Evolutionary conservation across 2,113 vertebrate genomes (phyloP).

Genomic region (Callocephalon fimbriatum): DNA sequence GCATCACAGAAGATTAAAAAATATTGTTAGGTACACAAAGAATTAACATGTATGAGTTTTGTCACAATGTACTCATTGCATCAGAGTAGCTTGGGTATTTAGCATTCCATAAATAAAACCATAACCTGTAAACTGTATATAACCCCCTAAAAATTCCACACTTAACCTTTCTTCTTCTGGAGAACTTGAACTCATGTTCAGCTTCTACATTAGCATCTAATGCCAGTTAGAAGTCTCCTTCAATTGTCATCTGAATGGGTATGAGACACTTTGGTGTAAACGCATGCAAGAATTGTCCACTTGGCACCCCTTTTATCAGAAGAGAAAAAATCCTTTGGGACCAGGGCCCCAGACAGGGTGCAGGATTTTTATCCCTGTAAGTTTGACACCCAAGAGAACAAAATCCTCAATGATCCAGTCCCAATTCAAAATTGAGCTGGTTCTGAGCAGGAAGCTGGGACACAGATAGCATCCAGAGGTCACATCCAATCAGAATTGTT

Average conservation of each 20-base stretch:
- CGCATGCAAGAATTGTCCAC: background rate
- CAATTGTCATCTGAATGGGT: background rate
- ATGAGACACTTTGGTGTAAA: background rate
- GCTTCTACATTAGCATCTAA: background rate
- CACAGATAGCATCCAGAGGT: background rate
- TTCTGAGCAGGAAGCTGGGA: background rate
- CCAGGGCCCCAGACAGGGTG: background rate
- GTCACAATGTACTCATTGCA: background rate
- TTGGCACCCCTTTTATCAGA: background rate
- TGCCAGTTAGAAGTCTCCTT: background rate
- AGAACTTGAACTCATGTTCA: background rate
- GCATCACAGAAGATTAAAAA: background rate
- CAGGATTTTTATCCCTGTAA: background rate
- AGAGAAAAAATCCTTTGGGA: background rate
- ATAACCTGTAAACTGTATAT: background rate
- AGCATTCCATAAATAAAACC: background rate
- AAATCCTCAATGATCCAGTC: background rate
- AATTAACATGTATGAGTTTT: background rate
- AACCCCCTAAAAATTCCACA: background rate
- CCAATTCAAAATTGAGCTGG: background rate
- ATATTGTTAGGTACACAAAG: rapidly evolving
- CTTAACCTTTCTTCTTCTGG: background rate
- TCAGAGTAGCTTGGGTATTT: background rate
- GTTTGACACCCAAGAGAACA: background rate
- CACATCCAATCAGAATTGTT: background rate